Conservation (phyloP, 1,140 invertebrate species). For the Dendrolimus punctatus region DNA sequence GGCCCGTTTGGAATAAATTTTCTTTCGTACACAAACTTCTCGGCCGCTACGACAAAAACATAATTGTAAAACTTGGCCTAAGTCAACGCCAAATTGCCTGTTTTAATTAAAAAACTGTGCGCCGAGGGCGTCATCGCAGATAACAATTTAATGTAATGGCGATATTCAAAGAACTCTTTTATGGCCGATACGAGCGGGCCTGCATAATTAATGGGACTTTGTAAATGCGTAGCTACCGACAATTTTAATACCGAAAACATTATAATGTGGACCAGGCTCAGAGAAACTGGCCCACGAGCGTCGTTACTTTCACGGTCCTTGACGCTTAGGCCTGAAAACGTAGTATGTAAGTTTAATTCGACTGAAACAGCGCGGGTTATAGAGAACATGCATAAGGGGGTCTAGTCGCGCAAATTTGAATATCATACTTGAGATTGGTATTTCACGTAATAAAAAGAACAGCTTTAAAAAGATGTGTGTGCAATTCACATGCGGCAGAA, state of each 20-base stretch:
- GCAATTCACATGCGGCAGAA: too few relatives aligned
- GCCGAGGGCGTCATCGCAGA: slow-evolving; percentile 26
- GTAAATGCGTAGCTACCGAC: slow-evolving; percentile 6
- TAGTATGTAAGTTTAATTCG: too few relatives aligned
- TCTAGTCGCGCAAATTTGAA: too few relatives aligned
- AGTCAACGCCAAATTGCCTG: slow-evolving; percentile 36
- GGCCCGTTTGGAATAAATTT: slow-evolving; percentile 7
- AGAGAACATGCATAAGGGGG: too few relatives aligned
- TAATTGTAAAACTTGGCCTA: slow-evolving; percentile 34
- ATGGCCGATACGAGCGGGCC: slow-evolving; percentile 28
- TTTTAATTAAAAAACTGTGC: slow-evolving; percentile 43
- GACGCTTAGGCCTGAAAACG: too few relatives aligned
- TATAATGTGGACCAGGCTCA: slow-evolving; percentile 1
- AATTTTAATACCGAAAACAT: slow-evolving; percentile 1
- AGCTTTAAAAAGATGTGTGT: too few relatives aligned
- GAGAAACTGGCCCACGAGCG: slow-evolving; percentile 1
- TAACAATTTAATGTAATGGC: slow-evolving; percentile 45
- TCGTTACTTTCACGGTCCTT: too few relatives aligned
- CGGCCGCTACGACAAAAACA: slow-evolving; percentile 22
- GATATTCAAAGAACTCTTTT: slow-evolving; percentile 39
- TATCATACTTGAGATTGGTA: too few relatives aligned
- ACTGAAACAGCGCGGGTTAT: too few relatives aligned
- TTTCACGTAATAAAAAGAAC: too few relatives aligned
- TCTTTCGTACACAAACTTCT: slow-evolving; percentile 15
- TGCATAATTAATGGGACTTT: slow-evolving; percentile 35